Evolutionary conservation across 1,140 invertebrate genomes (phyloP).

Genomic region (Leptinotarsa undecemlineata): DNA sequence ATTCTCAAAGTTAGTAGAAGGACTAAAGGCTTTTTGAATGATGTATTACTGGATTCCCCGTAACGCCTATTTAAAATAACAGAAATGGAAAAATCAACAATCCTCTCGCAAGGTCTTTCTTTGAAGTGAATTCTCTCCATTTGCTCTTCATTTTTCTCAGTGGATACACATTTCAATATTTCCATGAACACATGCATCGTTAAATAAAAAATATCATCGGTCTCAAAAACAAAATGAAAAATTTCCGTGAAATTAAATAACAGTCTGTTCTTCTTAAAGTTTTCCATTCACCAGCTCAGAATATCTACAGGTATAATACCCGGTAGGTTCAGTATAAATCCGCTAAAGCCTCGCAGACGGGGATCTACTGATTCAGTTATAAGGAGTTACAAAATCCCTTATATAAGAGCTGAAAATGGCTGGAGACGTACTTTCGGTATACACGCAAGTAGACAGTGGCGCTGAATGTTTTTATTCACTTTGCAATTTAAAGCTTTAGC

Average conservation of each 20-base stretch:
- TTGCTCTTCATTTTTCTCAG: no score
- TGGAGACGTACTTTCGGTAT: background rate
- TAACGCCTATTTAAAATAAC: no score
- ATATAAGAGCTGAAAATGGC: background rate
- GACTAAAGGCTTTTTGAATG: no score
- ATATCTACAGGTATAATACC: conserved; percentile 4
- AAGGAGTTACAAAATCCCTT: conserved; percentile 8
- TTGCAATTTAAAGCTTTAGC: no score
- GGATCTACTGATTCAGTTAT: background rate
- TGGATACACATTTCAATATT: no score
- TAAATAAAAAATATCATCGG: background rate
- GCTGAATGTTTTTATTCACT: background rate
- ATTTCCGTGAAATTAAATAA: background rate
- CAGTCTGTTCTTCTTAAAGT: background rate
- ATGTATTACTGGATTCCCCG: no score
- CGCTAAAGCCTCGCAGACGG: background rate
- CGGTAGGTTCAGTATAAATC: background rate
- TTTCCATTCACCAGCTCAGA: background rate
- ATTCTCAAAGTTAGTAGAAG: no score
- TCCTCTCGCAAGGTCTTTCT: no score
- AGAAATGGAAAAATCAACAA: no score
- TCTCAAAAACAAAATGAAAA: background rate
- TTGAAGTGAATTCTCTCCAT: no score
- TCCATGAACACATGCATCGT: no score
- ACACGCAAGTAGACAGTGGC: background rate